Evolutionary conservation across 2,888 invertebrate genomes (phyloP), one percentile per base, ranked within the genome.

Genomic region (Parasteatoda lunata): DNA sequence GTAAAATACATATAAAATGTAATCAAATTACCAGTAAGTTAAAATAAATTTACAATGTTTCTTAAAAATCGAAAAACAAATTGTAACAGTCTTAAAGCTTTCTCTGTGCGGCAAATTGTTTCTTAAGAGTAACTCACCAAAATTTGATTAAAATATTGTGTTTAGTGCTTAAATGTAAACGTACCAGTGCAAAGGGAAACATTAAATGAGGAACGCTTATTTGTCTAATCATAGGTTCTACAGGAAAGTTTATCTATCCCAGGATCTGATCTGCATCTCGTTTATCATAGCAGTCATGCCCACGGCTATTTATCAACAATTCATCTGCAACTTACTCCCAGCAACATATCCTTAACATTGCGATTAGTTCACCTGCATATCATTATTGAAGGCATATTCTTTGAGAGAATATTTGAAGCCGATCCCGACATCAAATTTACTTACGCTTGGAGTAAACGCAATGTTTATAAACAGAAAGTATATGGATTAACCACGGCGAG

Each of bases 401-500:
- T 97, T 91, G 96, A 97, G 91, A 96, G 96, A 91, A 94, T 95
- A 0, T 98, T 99, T 91, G 98, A 98, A 92, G 98, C 99, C 0
- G 98, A 98, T 92, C 97, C 98, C 0, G 95, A 97, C 59, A 97
- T 99, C 89, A 98, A 98, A 91, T 98, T 97, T 92, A 98, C 97
- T 0, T 99, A 98, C 91, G 96, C 98, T 0, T 99, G 99, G 99
- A 98, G 99, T 92, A 94, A 98, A 86, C 93, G 97, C 70, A 99
- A 99, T 91, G 97, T 98, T 3, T 99, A 99, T 92, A 94, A 97
- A 66, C 98, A 99, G 92, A 94, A 97, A 89, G 98, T 99, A 7
- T 98, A 98, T 91, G 99, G 99, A 8, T 96, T 98, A 0, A 97
- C 98, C 0, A 97, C 96, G 0, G 98, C 98, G 0, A 94, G 96